phyloP scores from a whole-genome alignment of 1,140 invertebrate genomes.

The Drosophila burlai region DNA sequence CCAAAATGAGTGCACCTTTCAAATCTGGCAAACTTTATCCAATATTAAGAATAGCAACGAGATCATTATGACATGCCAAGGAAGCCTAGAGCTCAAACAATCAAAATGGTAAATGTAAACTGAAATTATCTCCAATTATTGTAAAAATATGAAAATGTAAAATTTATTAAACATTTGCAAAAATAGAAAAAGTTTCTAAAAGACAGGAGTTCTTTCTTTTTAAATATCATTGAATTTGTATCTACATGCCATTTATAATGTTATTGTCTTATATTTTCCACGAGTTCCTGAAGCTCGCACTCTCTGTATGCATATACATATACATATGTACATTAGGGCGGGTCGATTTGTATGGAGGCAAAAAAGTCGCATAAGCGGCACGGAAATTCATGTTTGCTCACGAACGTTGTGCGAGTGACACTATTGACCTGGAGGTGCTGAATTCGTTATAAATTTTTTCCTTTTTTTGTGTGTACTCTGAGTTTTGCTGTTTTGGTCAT shows the following conservation, averaged over 20 bases:
- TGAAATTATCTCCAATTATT: too few species aligned
- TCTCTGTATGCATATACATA: not conserved
- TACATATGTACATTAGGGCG: too few species aligned
- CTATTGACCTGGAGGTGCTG: not conserved
- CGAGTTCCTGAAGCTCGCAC: not conserved
- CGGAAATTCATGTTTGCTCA: constrained; percentile 11
- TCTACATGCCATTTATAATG: not conserved
- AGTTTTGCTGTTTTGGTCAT: not conserved
- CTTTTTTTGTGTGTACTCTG: not conserved
- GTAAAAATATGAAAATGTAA: not conserved
- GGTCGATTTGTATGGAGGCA: too few species aligned
- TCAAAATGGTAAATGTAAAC: not conserved
- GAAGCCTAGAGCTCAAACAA: not conserved
- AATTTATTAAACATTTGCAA: not conserved
- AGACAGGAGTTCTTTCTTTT: not conserved
- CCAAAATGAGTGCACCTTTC: not conserved
- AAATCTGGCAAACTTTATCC: not conserved
- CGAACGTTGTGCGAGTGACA: not conserved
- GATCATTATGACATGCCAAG: not conserved
- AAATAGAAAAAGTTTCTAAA: not conserved
- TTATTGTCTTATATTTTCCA: not conserved
- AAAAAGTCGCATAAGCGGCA: too few species aligned
- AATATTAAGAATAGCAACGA: not conserved
- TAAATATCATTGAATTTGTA: not conserved
- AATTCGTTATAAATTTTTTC: not conserved